Percentiles rank a stretch among this genome's conserved stretches.
Evolutionary conservation across 2,797 vertebrate species (phyloP).

Genomic region (Rhabdophis nuchalis): DNA sequence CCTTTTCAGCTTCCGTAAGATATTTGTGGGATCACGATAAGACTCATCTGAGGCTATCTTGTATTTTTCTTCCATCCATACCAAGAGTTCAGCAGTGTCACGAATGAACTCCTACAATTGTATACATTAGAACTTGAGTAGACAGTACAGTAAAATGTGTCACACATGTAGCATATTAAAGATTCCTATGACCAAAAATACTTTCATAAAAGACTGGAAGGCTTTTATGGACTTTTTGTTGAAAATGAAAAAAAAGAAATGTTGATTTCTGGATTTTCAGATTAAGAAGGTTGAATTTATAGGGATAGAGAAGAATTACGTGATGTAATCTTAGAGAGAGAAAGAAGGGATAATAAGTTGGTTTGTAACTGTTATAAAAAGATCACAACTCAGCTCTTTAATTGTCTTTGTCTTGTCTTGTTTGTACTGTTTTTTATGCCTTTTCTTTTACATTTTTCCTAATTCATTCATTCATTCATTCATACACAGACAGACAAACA

Average conservation of each 20-base stretch:
- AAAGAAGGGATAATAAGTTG: not conserved
- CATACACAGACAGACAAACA: too few relatives aligned
- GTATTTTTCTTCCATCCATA: constrained; percentile 89
- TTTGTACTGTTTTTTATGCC: not conserved
- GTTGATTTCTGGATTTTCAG: not conserved
- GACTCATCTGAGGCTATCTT: constrained; percentile 79
- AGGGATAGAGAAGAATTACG: not conserved
- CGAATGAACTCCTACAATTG: constrained; percentile 79
- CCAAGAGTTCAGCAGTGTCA: constrained; percentile 77
- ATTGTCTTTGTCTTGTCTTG: not conserved
- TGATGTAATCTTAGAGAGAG: not conserved
- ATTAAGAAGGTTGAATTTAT: not conserved
- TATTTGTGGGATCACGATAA: constrained; percentile 76
- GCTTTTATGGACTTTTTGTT: not conserved
- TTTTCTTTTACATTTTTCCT: not conserved
- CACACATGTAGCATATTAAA: not conserved
- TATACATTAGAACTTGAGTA: constrained; percentile 1
- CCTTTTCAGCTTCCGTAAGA: constrained; percentile 78
- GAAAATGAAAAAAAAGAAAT: not conserved
- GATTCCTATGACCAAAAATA: not conserved
- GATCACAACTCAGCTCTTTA: not conserved
- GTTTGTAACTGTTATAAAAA: not conserved
- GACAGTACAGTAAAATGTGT: not conserved
- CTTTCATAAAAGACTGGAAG: not conserved
- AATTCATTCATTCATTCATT: not conserved